Conservation (phyloP, 2,888 invertebrate genomes). For the Drosophila paramelanica region DNA sequence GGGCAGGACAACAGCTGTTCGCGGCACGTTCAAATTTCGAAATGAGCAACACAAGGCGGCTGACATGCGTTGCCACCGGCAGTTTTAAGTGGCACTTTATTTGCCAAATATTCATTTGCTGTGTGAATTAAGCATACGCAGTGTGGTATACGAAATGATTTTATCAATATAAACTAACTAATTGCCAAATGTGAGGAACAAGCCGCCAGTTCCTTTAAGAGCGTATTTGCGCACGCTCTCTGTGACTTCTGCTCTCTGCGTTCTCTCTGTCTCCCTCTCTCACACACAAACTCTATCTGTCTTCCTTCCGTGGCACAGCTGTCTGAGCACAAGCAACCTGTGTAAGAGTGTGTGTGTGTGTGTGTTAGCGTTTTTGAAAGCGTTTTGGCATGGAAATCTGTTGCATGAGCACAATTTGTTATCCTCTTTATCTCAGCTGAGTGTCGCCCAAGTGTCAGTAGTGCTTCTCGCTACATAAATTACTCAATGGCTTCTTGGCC, state of each 20-base stretch:
- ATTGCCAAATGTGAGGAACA: neutral
- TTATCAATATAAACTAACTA: neutral
- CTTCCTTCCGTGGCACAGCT: constrained; percentile 54
- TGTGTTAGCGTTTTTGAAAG: constrained; percentile 26
- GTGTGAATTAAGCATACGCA: neutral
- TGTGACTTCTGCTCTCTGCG: constrained; percentile 6
- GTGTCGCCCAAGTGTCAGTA: constrained; percentile 76
- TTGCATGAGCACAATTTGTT: constrained; percentile 80
- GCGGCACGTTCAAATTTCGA: constrained; percentile 51
- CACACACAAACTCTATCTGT: neutral
- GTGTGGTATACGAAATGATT: accelerated
- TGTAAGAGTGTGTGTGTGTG: constrained; percentile 16
- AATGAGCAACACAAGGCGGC: neutral
- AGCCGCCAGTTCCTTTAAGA: constrained; percentile 3
- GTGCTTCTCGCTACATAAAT: constrained; percentile 77
- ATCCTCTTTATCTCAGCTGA: constrained; percentile 80
- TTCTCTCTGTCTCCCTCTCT: constrained; percentile 4
- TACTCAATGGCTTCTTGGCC: constrained; percentile 61
- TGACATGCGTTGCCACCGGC: neutral
- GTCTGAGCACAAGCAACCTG: constrained; percentile 31
- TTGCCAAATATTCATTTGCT: neutral
- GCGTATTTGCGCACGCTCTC: constrained; percentile 61
- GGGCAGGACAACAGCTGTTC: constrained; percentile 60
- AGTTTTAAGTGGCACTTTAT: neutral
- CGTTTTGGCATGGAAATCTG: constrained; percentile 74